Base-by-base conservation (phyloP, 1,140 invertebrate species). In the Argopecten irradians region DNA sequence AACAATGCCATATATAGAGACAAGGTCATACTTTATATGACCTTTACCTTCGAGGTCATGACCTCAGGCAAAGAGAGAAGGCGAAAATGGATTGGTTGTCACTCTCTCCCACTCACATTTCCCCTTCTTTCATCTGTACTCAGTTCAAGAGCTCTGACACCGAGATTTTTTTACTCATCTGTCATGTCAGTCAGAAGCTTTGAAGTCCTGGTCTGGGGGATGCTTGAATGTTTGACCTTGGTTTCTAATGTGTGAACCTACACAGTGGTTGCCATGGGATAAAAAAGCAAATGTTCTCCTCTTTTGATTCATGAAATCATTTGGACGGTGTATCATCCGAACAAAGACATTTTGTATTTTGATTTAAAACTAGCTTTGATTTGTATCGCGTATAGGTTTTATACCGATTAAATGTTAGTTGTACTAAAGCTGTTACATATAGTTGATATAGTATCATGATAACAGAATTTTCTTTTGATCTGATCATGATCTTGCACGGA, bases 191-290 rank as follows among this genome's bases (percentile, higher is more conserved):
- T 71, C 5, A 71, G 55, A 71, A 1, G 55, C 55, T 71, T 71
- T 71, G 55, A 71, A 71, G 55, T 71, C 55, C 28, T 28, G 55
- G n/a, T 71, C 55, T 71, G 55, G 55, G 55, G 55, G 55, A 71
- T 28, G 55, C 55, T 71, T 71, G 55, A 71, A 71, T 71, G 55
- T 71, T 71, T 71, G 55, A 71, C 55, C 55, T 28, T 16, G 16
- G 55, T 71, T 71, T 71, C 55, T 71, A 71, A 71, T 71, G 55
- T 71, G 55, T 71, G 55, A 71, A 71, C 55, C 28, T 71, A 71
- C n/a, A 71, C n/a, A 71, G 7, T 71, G 55, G 55, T 71, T 71
- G 55, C 55, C 55, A 71, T 71, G 55, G 55, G 55, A 71, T 28
- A 22, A 71, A 28, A 39, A 71, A 71, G 28, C 55, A 71, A 71